Evolutionary conservation across 2,888 invertebrate genomes (phyloP), one percentile per base, ranked within the genome.

Genomic region (Heliconius charithonia): DNA sequence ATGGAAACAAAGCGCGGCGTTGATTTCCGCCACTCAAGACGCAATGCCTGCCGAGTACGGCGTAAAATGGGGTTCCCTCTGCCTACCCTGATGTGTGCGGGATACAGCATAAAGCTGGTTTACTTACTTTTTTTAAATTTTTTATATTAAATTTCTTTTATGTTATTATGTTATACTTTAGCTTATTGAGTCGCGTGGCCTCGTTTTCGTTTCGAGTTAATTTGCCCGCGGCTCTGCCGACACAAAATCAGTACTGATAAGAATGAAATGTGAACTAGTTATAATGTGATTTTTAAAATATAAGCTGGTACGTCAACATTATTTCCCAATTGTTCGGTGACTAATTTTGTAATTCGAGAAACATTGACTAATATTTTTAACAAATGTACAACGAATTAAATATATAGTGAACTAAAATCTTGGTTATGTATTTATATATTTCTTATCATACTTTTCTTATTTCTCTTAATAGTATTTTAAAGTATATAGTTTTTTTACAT

Each of bases 191-290:
- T 69, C n/a, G 67, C n/a, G 41, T 25, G 67, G 67, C 67, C 67
- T 69, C 41, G 62, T 74, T 74, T 63, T 74, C 19, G 19, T 63
- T 41, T 63, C 74, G 37, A 41, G 41, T 63, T 63, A 25, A 74
- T 74, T 74, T 74, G 37, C 41, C 74, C 74, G 62, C 74, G 37
- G 74, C 74, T 37, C 45, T 27, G 25, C 29, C 19, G 62, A 37
- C 63, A 63, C 37, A 12, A 62, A 74, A 74, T 74, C 63, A 27
- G 19, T 63, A 25, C 62, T 63, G 63, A 73, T 73, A 71, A 63
- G 73, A 71, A 37, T 45, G 29, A 27, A 63, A 76, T 45, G 45
- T 29, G 32, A 77, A 71, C 29, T 65, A 51, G 63, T 70, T 32
- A 16, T 25, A 45, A 77, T 77, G 25, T 27, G 29, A 77, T 65